These are phyloP conservation scores for Chelidonichthys spinosus DNA, from an alignment of 2,797 vertebrate genomes.

Conservation along the genomic window DNA sequence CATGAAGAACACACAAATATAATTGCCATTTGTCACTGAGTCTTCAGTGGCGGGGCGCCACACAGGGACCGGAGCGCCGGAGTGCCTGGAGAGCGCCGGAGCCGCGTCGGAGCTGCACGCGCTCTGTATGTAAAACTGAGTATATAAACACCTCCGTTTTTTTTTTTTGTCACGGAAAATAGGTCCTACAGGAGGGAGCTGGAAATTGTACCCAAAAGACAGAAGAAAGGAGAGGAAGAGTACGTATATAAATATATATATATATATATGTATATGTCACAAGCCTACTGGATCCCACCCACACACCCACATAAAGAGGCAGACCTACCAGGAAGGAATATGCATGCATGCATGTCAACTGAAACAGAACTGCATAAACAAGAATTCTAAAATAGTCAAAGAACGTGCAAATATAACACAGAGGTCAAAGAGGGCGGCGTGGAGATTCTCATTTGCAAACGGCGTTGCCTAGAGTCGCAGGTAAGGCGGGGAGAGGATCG, in stretches of 20 bases:
- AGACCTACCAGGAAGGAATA: conserved; percentile 78
- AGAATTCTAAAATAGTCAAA: conserved; percentile 79
- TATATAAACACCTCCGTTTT: conserved; percentile 80
- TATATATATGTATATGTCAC: conserved; percentile 30
- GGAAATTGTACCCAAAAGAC: conserved; percentile 87
- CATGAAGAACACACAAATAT: conserved; percentile 92
- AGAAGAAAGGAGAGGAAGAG: conserved; percentile 47
- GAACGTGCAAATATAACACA: conserved; percentile 78
- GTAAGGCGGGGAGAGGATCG: conserved; percentile 65
- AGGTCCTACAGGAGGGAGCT: conserved; percentile 83
- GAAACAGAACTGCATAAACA: conserved; percentile 83
- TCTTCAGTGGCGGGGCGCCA: conserved; percentile 80
- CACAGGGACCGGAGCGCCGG: conserved; percentile 74
- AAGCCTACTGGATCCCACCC: conserved; percentile 37
- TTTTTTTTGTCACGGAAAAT: conserved; percentile 81
- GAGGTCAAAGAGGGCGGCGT: conserved; percentile 79
- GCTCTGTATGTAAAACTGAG: conserved; percentile 85
- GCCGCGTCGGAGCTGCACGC: conserved; percentile 48
- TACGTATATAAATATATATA: conserved; percentile 3
- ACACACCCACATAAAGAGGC: conserved; percentile 16
- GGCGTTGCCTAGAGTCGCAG: conserved; percentile 60
- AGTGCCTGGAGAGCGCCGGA: conserved; percentile 74
- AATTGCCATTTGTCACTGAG: conserved; percentile 91
- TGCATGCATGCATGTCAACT: conserved; percentile 79
- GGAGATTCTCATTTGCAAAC: conserved; percentile 80